Evolutionary conservation across 92 coral and sea anemone species (phyloP).

Genomic region (Montipora capitata): DNA sequence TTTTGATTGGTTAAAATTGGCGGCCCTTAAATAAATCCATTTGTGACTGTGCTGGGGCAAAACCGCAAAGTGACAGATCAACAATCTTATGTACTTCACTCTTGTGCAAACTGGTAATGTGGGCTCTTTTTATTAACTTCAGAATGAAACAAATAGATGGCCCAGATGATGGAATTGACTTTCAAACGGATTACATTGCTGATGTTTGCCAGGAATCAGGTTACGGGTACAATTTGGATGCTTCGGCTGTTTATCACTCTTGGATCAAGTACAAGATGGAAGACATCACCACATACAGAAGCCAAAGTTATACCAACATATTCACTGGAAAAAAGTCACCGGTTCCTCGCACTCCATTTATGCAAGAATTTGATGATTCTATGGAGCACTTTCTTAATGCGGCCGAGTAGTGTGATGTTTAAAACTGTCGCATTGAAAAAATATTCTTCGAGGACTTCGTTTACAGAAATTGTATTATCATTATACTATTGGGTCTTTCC

Average conservation of each 20-base stretch:
- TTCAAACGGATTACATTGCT: conserved; percentile 63
- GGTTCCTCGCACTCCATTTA: conserved; percentile 53
- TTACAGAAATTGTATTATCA: too few relatives aligned
- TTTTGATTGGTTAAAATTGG: too few relatives aligned
- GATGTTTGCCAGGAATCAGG: conserved; percentile 59
- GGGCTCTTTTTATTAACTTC: not conserved
- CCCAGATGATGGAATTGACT: conserved; percentile 67
- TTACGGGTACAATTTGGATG: conserved; percentile 69
- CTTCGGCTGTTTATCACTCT: conserved; percentile 27
- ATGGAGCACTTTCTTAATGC: conserved; percentile 30
- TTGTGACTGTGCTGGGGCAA: too few relatives aligned
- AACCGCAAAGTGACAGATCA: too few relatives aligned
- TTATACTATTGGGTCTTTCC: too few relatives aligned
- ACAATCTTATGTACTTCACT: too few relatives aligned
- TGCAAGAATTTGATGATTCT: conserved; percentile 80
- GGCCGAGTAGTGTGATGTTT: too few relatives aligned
- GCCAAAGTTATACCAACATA: conserved; percentile 61
- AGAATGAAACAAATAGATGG: conserved; percentile 60
- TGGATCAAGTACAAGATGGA: conserved; percentile 55
- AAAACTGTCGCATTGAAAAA: too few relatives aligned
- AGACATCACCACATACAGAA: conserved; percentile 75
- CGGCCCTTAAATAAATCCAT: too few relatives aligned
- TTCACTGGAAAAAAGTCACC: conserved; percentile 62
- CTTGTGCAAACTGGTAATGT: too few relatives aligned
- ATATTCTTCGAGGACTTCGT: too few relatives aligned